phyloP scores from a whole-genome alignment of 1,140 invertebrate genomes.

The Bombus breviceps region DNA sequence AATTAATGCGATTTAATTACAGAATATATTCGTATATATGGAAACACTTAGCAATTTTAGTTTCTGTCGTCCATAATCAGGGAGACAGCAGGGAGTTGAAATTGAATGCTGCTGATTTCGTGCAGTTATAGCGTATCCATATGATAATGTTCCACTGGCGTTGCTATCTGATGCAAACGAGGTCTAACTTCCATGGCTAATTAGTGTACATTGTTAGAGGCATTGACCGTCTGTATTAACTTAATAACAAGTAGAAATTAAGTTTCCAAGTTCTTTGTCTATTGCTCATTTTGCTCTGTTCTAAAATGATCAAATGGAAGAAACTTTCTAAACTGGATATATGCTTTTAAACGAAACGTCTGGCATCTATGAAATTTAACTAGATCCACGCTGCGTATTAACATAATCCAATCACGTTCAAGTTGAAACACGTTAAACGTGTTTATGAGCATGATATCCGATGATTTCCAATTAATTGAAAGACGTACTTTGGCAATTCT shows the following conservation, averaged over 20 bases:
- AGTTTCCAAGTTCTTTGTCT: conserved; percentile 5
- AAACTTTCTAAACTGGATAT: background rate
- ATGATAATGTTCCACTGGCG: conserved; percentile 41
- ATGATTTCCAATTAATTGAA: too few species aligned
- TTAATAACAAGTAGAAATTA: conserved; percentile 25
- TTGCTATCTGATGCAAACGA: conserved; percentile 39
- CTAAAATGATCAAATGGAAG: background rate
- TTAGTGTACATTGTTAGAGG: conserved; percentile 41
- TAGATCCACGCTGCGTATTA: background rate
- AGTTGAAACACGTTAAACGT: background rate
- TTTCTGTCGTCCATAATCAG: background rate
- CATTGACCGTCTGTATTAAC: conserved; percentile 17
- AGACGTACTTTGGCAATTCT: background rate
- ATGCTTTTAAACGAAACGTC: background rate
- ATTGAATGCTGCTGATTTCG: conserved; percentile 38
- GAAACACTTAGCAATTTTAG: background rate
- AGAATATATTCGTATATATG: background rate
- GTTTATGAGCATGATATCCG: background rate
- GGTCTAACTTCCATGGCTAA: conserved; percentile 46
- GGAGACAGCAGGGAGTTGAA: background rate
- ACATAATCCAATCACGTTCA: background rate
- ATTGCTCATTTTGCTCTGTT: background rate
- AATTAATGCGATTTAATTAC: background rate
- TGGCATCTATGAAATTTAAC: too few species aligned
- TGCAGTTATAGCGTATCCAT: conserved; percentile 31